A percentile compares a stretch with the other conserved stretches of the same genome.
These are phyloP conservation scores for Oophaga sylvatica DNA, from an alignment of 2,797 vertebrate species.

Conservation along the genomic window DNA sequence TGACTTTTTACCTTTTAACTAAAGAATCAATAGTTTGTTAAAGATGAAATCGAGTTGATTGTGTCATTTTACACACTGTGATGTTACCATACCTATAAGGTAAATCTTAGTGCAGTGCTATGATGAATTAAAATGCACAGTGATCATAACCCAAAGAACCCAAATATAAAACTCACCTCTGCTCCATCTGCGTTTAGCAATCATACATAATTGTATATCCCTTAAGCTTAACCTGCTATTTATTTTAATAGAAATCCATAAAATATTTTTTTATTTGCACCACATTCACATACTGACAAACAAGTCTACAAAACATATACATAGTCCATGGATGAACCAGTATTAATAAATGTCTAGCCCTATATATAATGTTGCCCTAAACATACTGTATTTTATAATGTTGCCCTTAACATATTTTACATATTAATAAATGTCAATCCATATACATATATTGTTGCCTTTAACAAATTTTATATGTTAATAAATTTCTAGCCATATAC, in stretches of 20 bases:
- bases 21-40: neutral
- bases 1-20: too few relatives aligned
- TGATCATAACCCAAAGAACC: neutral
- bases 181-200: neutral
- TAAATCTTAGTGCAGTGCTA: neutral
- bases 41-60: neutral
- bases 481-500: neutral
- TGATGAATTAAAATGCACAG: neutral
- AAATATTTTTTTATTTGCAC: neutral
- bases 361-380: neutral
- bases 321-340: neutral
- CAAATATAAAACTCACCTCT: neutral
- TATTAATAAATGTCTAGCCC: neutral
- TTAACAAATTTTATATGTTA: neutral
- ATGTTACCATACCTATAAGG: neutral
- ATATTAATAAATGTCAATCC: constrained; percentile 11
- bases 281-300: neutral
- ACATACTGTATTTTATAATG: neutral
- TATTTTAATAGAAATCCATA: neutral
- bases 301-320: neutral
- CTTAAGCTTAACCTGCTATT: neutral
- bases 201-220: neutral
- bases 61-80: neutral
- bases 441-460: constrained; percentile 1
- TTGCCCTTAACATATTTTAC: neutral